Base-by-base conservation (phyloP, 2,797 vertebrate genomes). In the Liparis tanakae region DNA sequence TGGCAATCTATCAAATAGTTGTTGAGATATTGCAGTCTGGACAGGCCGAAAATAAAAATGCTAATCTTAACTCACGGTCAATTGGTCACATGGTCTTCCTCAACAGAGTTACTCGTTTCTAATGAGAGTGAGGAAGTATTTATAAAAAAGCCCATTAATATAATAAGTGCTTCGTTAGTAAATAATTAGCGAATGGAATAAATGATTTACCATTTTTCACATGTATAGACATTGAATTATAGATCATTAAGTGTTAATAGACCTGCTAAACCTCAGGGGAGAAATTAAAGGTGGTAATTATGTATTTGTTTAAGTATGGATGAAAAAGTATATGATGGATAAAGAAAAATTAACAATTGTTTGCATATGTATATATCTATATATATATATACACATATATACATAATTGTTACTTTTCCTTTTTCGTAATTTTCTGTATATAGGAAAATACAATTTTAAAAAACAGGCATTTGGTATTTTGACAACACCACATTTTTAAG, bases 401-500 rank as follows among this genome's bases (percentile, higher is more conserved):
- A 30, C 39, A 41, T 12, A 14, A 14, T 5, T 13, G 39, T 41
- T 41, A 13, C 12, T 41, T 41, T 41, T 30, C 25, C 25, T 1
- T 30, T 30, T 1, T 30, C 25, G 25, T 30, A 2, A 30, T 30
- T 30, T 30, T 30, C 25, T 0, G 25, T 30, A 30, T 41, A 41
- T 9, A 39, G 10, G 39, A 7, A 14, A 41, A 41, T 36, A 36
- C 8, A 36, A 36, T 36, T 36, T 36, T 13, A 3, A 41, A 41
- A 14, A 3, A 37, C 37, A 37, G 39, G 14, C 10, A 3, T 56
- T 41, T 39, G 5, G 48, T 59, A 9, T 20, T 10, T 2, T 34
- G 15, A 18, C 44, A 64, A 18, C 44, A 64, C 30, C 37, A 54
- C n/a, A 71, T 48, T 18, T 69, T 50, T 46, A 14, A 44, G 12